Percentiles rank a stretch among this genome's conserved stretches.
Conservation (phyloP, 2,888 invertebrate species). For the Sesamia inferens region DNA sequence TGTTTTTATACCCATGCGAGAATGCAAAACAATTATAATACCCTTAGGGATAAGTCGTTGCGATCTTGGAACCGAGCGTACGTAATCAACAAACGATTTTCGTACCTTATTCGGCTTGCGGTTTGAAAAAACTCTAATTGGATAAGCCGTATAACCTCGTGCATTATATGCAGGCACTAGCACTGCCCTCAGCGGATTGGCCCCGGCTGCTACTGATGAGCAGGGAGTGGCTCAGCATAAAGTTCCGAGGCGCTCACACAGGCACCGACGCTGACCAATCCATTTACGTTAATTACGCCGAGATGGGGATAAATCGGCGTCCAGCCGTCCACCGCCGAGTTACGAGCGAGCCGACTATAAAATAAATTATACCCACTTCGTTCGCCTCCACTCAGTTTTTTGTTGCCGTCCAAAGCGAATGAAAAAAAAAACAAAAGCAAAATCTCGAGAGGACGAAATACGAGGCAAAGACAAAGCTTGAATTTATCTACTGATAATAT, state of each 20-base stretch:
- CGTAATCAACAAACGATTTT: conserved; percentile 82
- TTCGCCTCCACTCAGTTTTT: conserved; percentile 89
- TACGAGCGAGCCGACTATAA: conserved; percentile 90
- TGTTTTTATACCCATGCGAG: conserved; percentile 89
- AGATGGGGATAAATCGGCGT: conserved; percentile 90
- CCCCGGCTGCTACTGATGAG: conserved; percentile 67
- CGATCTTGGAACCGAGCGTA: conserved; percentile 81
- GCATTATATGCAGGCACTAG: conserved; percentile 56
- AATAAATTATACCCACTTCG: conserved; percentile 90
- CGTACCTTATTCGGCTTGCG: conserved; percentile 82
- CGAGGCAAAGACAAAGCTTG: conserved; percentile 90
- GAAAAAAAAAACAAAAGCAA: conserved; percentile 86
- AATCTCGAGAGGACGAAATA: conserved; percentile 89
- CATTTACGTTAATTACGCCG: conserved; percentile 89
- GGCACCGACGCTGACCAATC: conserved; percentile 86
- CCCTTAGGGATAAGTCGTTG: conserved; percentile 86
- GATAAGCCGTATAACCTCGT: conserved; percentile 69
- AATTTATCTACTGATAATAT: conserved; percentile 91
- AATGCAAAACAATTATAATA: conserved; percentile 90
- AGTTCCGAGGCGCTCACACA: conserved; percentile 75
- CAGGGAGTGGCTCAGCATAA: conserved; percentile 75
- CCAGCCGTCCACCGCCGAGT: conserved; percentile 89
- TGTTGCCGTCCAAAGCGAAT: conserved; percentile 84
- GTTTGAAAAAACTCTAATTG: conserved; percentile 84
- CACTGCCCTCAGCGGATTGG: conserved; percentile 60